Base-by-base conservation (phyloP, 2,797 vertebrate species). In the Allobates femoralis region DNA sequence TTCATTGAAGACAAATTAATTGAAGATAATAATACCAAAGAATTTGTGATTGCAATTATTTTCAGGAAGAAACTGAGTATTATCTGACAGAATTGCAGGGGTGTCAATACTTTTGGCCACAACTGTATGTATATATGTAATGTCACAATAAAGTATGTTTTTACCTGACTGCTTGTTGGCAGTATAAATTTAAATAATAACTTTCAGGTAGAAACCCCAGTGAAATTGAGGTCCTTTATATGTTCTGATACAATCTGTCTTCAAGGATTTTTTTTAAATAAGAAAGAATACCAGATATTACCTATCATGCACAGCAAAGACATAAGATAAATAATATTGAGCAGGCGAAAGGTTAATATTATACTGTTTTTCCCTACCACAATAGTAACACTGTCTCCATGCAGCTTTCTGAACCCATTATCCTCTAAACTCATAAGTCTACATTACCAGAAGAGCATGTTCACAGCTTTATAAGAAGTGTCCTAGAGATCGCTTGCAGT, bases 311-410 rank as follows among this genome's bases (percentile, higher is more conserved):
- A 71, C 26, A 78, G 51, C 34, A 34, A 41, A 78, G 79, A 79
- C 51, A 10, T 21, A 83, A 77, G 75, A 60, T 14, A 78, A 53
- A 37, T 71, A 21, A 58, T 83, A 79, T 69, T 69, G 76, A 60
- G 74, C 5, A 73, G 80, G 85, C 83, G 80, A 87, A 83, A 78
- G 73, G 85, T 83, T 62, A 76, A 69, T 78, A 87, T 78, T 83
- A 64, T 83, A 51, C 69, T 81, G 41, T 81, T 87, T 86, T 77
- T n/a, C 5, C 28, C 74, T 56, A 71, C 37, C 83, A 83, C 67
- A 73, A 55, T 83, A 86, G 83, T 77, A 86, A 37, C 50, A 60
- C 64, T 55, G 34, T 62, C 77, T 86, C 58, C 62, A 77, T 78
- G 73, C 46, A 77, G 71, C 58, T 86, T 67, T 86, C 37, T 86